Conservation (phyloP, 2,888 invertebrate genomes). For the Tenthredo scrophulariae region DNA sequence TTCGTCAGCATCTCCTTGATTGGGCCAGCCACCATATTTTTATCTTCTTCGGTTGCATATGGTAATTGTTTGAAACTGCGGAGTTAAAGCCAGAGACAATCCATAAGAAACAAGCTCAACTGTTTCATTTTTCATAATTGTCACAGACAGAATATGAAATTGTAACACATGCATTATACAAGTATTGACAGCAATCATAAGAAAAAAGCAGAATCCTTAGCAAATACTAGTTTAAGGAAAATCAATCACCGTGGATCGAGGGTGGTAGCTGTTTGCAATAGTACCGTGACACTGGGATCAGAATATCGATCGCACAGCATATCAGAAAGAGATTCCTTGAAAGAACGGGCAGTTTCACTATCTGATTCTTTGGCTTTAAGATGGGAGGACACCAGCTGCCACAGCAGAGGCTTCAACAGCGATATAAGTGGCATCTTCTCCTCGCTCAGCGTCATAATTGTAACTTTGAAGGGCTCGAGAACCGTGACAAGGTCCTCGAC, state of each 20-base stretch:
- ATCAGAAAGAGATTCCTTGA: conserved; percentile 76
- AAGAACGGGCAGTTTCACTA: conserved; percentile 71
- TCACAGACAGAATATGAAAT: not conserved
- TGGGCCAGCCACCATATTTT: conserved; percentile 72
- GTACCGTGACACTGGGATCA: conserved; percentile 73
- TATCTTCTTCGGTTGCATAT: conserved; percentile 77
- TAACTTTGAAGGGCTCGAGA: conserved; percentile 79
- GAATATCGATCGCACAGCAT: conserved; percentile 76
- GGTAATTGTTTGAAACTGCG: conserved; percentile 78
- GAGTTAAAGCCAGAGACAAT: not conserved
- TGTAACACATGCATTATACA: not conserved
- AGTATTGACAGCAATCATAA: not conserved
- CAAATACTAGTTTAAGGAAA: not conserved
- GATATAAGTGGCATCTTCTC: conserved; percentile 79
- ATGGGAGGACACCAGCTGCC: conserved; percentile 78
- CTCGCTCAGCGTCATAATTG: conserved; percentile 79
- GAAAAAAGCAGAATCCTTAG: not conserved
- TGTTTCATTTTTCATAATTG: not conserved
- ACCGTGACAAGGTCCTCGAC: conserved; percentile 77
- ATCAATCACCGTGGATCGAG: conserved; percentile 76
- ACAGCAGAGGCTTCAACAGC: conserved; percentile 79
- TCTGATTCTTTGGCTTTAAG: conserved; percentile 76
- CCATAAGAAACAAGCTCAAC: not conserved
- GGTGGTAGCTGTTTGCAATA: conserved; percentile 78
- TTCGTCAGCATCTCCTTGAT: conserved; percentile 77